Base-by-base conservation (phyloP, 37 sponge, comb jelly and placozoan genomes). In the Eunapius fragilis region DNA sequence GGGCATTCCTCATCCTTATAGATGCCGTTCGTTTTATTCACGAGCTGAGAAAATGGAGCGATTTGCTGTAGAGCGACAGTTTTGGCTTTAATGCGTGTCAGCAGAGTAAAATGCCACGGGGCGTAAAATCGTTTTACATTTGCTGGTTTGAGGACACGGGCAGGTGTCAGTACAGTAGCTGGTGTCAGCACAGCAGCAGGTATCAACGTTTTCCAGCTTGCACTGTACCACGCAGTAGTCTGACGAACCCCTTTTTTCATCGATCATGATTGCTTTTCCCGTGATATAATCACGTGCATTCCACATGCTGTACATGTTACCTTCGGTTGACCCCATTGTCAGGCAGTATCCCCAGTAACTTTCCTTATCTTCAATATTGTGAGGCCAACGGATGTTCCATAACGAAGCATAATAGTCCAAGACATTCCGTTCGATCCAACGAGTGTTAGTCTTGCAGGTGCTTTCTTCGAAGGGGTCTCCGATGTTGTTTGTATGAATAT, bases 261-360 rank as follows among this genome's bases (percentile, higher is more conserved):
- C 70, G 7, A 45, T 11, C 47, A 45, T n/a, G n/a, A n/a, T n/a
- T n/a, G n/a, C n/a, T n/a, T n/a, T n/a, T n/a, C n/a, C n/a, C n/a
- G n/a, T n/a, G 3, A 78, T 48, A 45, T 84, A 84, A 34, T 84
- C 76, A 28, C 84, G 76, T 31, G 84, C 84, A 24, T 58, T 84
- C 76, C 76, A 84, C 14, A 67, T 34, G 7, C 67, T 76, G 27
- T 75, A 27, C 27, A 84, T n/a, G 31, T 84, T 84, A 19, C 84
- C 84, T 50, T 85, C 85, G 26, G 68, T 67, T 22, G 85, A 75
- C 14, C 85, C 85, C 85, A 85, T 85, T 33, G 85, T 84, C 17
- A 85, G 77, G 19, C 68, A 70, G 67, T 85, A 85, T 6, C 85
- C 85, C 71, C 77, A 76, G 85, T 85, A 85, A 3, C 38, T 85